phyloP scores from a whole-genome alignment of 35 echinoderm and acorn worm species.

The Patiria miniata region DNA sequence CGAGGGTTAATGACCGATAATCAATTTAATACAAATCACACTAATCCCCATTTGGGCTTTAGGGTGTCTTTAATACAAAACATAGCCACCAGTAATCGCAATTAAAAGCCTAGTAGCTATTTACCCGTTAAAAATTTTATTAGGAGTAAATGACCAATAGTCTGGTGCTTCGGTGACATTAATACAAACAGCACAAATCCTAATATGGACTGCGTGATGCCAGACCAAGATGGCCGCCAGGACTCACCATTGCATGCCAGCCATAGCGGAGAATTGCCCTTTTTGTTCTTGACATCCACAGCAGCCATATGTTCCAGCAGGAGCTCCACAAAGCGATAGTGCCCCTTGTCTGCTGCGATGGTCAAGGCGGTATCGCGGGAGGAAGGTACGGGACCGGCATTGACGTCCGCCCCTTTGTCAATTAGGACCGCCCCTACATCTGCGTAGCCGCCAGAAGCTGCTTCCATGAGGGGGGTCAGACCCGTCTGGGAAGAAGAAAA shows the following conservation, averaged over 20 bases:
- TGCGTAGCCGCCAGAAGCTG: slow-evolving; percentile 96
- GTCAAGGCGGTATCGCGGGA: slow-evolving; percentile 94
- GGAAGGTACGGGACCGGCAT: slow-evolving; percentile 89
- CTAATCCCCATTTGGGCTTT: too few relatives aligned
- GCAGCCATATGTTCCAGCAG: slow-evolving; percentile 63
- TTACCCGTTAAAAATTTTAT: too few relatives aligned
- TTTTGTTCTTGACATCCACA: slow-evolving; percentile 97
- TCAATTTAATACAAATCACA: too few relatives aligned
- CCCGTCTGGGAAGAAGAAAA: slow-evolving; percentile 69
- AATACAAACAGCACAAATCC: too few relatives aligned
- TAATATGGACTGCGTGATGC: too few relatives aligned
- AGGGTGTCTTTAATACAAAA: too few relatives aligned
- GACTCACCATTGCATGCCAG: slow-evolving; percentile 95
- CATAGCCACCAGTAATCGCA: too few relatives aligned
- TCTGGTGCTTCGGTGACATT: too few relatives aligned
- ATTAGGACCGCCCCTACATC: slow-evolving; percentile 92
- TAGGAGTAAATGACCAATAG: too few relatives aligned
- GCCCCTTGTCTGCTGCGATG: slow-evolving; percentile 98
- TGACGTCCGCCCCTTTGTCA: slow-evolving; percentile 93
- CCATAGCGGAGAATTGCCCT: slow-evolving; percentile 95
- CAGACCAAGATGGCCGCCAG: too few relatives aligned
- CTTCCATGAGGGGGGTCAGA: slow-evolving; percentile 97
- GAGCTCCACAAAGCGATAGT: slow-evolving; percentile 97
- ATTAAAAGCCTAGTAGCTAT: too few relatives aligned
- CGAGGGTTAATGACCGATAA: too few relatives aligned